Conservation (phyloP, 2,113 vertebrate genomes). For the Pogona vitticeps region DNA sequence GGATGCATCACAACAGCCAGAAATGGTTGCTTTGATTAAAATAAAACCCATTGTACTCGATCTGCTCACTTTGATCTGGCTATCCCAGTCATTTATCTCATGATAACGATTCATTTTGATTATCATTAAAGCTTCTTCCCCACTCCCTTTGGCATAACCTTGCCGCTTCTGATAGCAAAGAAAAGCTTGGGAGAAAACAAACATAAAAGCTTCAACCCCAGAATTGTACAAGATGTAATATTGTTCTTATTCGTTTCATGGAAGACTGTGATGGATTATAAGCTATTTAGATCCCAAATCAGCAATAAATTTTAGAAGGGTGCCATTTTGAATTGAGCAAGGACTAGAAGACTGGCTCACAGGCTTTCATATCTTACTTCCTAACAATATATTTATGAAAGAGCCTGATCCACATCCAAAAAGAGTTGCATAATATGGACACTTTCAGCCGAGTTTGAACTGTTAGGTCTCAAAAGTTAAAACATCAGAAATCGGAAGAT, state of each 20-base stretch:
- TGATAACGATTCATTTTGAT: neutral
- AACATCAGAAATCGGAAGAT: too few species aligned
- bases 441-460: too few species aligned
- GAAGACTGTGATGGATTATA: neutral
- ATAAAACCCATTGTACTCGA: neutral
- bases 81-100: conserved; percentile 10
- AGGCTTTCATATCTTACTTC: too few species aligned
- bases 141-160: neutral
- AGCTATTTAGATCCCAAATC: neutral
- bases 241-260: neutral
- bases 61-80: neutral
- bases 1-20: neutral
- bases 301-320: neutral
- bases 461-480: too few species aligned
- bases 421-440: too few species aligned
- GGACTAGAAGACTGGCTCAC: neutral
- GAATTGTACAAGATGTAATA: neutral
- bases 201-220: neutral
- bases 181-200: neutral
- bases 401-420: too few species aligned
- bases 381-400: too few species aligned
- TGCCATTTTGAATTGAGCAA: neutral
- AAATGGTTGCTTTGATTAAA: neutral
- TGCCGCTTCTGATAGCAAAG: neutral
- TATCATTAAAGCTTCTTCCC: neutral